phyloP scores from a whole-genome alignment of 2,113 vertebrate species.

The Xenopus tropicalis region UCB_Xtro_10.0 CM004447.2:54252001-54252500 shows the following conservation, averaged over 20 bases:
- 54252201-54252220: background rate
- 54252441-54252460: background rate
- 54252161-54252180: slow-evolving; percentile 33
- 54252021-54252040: slow-evolving; percentile 43
- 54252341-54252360: background rate
- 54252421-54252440: background rate
- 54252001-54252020: slow-evolving; percentile 41
- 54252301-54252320: background rate
- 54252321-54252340: background rate
- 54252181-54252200: slow-evolving; percentile 36
- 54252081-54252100: slow-evolving; percentile 43
- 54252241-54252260: slow-evolving; percentile 15
- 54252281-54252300: slow-evolving; percentile 15
- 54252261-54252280: slow-evolving; percentile 28
- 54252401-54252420: background rate
- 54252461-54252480: no score
- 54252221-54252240: background rate
- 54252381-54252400: background rate
- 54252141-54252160: slow-evolving; percentile 26
- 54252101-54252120: slow-evolving; percentile 34
- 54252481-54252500: no score
- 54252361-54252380: background rate
- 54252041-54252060: slow-evolving; percentile 39
- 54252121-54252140: slow-evolving; percentile 33
- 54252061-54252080: slow-evolving; percentile 39